Base-by-base conservation (phyloP, 2,113 vertebrate species). In the Cephalopterus ornatus region DNA sequence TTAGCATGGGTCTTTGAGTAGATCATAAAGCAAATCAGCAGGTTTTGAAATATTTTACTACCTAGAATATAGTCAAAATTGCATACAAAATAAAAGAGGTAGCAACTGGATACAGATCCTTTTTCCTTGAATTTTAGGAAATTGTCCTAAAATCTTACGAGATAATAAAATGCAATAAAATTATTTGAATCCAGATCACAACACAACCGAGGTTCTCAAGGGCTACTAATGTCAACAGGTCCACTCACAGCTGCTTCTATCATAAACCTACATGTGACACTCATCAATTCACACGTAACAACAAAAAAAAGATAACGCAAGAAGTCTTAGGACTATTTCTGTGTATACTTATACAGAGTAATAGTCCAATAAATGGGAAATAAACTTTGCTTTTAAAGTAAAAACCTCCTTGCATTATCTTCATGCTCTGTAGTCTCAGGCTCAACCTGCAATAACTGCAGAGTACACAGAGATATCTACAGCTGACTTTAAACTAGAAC, bases 231-330 rank as follows among this genome's bases (percentile, higher is more conserved):
- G 26, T 26, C 46, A 63, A 82, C 17, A 2, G 4, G 14, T 39
- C 12, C n/a, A 35, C 32, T 80, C 28, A 32, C 28, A 68, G 6
- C 11, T 52, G 11, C 56, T 41, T 42, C 23, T 26, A 4, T 19
- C 78, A 66, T 18, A 74, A 76, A 66, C 11, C 23, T 58, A 26
- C 41, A 66, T 0, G 0, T 33, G 14, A 56, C 1, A 2, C 65
- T 20, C 70, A 68, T 2, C 12, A 77, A 42, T 59, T 62, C 9
- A 8, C 37, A 58, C 2, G 3, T 5, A 89, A 61, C 12, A 56
- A 49, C 26, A 52, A 24, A 73, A 32, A 32, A 65, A 68, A 62
- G 12, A 30, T 15, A 52, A 76, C 4, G 7, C 19, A 92, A 27
- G n/a, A 80, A 27, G 11, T 27, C 22, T 49, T 35, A 78, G 5